Evolutionary conservation across 2,888 invertebrate species (phyloP).

Genomic region (Leptothorax acervorum): DNA sequence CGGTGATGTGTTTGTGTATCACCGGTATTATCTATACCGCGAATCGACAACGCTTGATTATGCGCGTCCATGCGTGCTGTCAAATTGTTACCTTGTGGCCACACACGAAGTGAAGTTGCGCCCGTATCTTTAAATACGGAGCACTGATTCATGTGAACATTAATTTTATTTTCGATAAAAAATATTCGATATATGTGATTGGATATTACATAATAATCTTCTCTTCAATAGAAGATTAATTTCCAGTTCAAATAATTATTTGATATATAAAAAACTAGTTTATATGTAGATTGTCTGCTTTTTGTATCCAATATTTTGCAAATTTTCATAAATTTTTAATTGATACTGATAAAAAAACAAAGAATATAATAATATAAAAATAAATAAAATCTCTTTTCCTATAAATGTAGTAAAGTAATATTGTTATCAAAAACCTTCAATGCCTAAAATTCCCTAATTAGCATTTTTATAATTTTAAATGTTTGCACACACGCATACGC

Average conservation of each 20-base stretch:
- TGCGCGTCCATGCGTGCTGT: constrained; percentile 47
- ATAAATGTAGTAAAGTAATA: not conserved
- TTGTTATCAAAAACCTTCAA: not conserved
- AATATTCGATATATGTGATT: not conserved
- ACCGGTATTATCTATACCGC: constrained; percentile 47
- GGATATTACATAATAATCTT: not conserved
- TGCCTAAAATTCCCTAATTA: not conserved
- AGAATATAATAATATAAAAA: not conserved
- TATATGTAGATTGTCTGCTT: not conserved
- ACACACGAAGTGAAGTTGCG: not conserved
- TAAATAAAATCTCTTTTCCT: not conserved
- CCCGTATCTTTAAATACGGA: not conserved
- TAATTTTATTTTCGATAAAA: not conserved
- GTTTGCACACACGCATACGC: not conserved
- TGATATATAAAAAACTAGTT: not conserved
- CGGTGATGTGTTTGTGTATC: constrained; percentile 49
- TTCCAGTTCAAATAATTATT: constrained; percentile 7
- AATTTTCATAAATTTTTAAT: constrained; percentile 11
- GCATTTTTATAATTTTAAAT: not conserved
- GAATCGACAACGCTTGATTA: constrained; percentile 57
- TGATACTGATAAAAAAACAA: not conserved
- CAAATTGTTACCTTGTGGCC: not conserved
- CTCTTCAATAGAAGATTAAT: not conserved
- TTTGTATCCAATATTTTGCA: not conserved
- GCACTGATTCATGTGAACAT: not conserved